phyloP scores from a whole-genome alignment of 2,797 vertebrate species.

The Semotilus atromaculatus region DNA sequence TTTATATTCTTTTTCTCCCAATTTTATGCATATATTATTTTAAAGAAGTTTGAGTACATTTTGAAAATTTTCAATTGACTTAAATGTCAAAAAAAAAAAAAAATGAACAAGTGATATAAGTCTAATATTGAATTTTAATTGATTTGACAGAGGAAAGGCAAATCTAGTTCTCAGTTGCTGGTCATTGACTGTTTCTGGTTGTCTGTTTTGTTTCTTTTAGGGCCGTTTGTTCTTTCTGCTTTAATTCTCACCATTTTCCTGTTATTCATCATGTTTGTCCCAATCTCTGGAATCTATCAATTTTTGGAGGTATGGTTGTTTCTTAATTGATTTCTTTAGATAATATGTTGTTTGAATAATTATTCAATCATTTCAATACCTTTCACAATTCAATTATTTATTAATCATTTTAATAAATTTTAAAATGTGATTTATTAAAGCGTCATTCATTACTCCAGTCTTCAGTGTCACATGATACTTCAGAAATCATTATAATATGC shows the following conservation, averaged over 20 bases:
- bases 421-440: neutral
- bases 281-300: conserved; percentile 77
- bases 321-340: neutral
- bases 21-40: neutral
- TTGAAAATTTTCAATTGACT: neutral
- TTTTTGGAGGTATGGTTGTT: conserved; percentile 85
- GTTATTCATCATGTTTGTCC: conserved; percentile 90
- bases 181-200: conserved; percentile 16
- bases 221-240: conserved; percentile 87
- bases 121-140: neutral
- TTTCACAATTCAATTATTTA: neutral
- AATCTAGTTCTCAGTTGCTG: neutral
- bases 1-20: neutral
- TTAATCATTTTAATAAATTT: neutral
- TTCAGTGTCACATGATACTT: neutral
- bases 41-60: neutral
- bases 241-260: conserved; percentile 85
- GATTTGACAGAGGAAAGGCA: neutral
- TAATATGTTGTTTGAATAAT: neutral
- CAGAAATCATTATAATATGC: neutral
- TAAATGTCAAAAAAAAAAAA: neutral
- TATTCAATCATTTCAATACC: no score
- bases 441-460: neutral
- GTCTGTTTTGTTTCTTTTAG: conserved; percentile 62
- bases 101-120: neutral